phyloP scores from a whole-genome alignment of 64 coral and sea anemone genomes.

The Montipora cactus region DNA sequence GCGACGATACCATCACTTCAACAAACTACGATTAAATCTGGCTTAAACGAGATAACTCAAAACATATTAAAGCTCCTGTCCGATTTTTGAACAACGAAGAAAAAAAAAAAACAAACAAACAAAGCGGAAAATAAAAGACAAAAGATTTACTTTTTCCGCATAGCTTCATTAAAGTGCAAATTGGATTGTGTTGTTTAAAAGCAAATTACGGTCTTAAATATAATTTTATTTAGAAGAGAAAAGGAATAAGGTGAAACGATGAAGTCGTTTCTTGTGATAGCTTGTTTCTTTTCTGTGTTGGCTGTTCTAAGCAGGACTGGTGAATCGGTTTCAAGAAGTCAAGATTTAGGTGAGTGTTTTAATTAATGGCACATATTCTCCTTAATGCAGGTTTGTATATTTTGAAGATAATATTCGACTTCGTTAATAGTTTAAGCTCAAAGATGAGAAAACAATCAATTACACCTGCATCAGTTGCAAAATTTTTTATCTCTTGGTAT shows the following conservation, averaged over 20 bases:
- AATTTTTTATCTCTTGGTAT: too few relatives aligned
- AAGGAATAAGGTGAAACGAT: not conserved
- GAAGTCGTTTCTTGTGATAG: not conserved
- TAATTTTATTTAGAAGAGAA: not conserved
- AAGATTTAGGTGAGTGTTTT: not conserved
- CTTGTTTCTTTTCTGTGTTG: not conserved
- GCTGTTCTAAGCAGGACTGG: not conserved
- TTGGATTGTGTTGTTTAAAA: not conserved
- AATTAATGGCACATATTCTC: not conserved
- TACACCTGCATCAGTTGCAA: too few relatives aligned
- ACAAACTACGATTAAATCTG: too few relatives aligned
- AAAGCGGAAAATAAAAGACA: conserved; percentile 24
- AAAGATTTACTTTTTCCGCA: conserved; percentile 20
- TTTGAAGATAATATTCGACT: too few relatives aligned
- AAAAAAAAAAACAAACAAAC: not conserved
- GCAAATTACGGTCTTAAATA: not conserved
- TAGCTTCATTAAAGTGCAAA: not conserved
- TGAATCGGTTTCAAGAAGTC: not conserved
- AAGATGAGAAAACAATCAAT: too few relatives aligned
- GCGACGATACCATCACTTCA: too few relatives aligned
- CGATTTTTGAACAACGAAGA: too few relatives aligned
- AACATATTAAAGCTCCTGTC: too few relatives aligned
- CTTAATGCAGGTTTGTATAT: too few relatives aligned
- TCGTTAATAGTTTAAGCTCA: too few relatives aligned
- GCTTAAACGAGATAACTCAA: too few relatives aligned